Evolutionary conservation across 2,888 invertebrate genomes (phyloP).

Genomic region (Dione juno): DNA sequence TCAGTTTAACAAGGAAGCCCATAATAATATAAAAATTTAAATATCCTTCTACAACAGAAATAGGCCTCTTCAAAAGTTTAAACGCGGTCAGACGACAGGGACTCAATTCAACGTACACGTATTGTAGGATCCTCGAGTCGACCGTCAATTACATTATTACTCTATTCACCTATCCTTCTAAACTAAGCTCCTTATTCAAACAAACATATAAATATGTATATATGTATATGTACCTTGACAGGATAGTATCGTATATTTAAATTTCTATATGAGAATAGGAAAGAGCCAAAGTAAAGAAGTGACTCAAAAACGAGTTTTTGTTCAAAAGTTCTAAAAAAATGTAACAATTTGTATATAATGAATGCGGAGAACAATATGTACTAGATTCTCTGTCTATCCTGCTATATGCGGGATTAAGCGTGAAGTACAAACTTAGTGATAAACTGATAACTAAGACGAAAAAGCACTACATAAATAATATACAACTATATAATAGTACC

Average conservation of each 20-base stretch:
- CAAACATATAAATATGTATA: too few species aligned
- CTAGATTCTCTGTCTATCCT: not conserved
- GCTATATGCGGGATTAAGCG: not conserved
- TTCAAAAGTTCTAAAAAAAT: too few species aligned
- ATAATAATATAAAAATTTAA: not conserved
- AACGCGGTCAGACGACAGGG: conserved; percentile 6
- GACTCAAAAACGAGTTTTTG: too few species aligned
- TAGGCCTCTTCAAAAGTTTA: not conserved
- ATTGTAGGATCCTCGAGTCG: conserved; percentile 7
- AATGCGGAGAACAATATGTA: too few species aligned
- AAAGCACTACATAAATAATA: not conserved
- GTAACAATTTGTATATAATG: too few species aligned
- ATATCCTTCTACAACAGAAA: not conserved
- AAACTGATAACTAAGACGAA: not conserved
- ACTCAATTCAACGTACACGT: not conserved
- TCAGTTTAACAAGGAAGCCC: too few species aligned
- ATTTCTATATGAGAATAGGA: too few species aligned
- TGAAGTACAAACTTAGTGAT: not conserved
- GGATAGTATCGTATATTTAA: not conserved
- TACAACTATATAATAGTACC: too few species aligned
- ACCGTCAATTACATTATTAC: conserved; percentile 23
- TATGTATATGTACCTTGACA: not conserved
- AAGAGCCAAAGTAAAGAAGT: too few species aligned
- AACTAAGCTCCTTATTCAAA: conserved; percentile 2
- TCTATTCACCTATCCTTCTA: not conserved